phyloP scores from a whole-genome alignment of 2,888 invertebrate genomes.

The Brachylomia viminalis region DNA sequence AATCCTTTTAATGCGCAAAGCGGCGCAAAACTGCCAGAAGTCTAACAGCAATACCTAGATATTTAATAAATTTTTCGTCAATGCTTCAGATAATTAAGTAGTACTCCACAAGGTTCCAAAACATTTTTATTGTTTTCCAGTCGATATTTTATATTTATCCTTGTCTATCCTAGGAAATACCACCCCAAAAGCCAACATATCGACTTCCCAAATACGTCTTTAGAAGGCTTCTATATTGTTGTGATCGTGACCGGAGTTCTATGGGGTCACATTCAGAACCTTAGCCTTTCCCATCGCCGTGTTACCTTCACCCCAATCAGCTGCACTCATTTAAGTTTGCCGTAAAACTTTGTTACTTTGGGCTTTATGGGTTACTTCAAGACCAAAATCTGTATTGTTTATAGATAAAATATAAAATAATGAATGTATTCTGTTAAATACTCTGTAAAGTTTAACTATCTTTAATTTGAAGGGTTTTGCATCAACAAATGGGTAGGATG shows the following conservation, averaged over 20 bases:
- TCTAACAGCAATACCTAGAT: neutral
- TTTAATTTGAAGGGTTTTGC: neutral
- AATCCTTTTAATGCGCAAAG: too few relatives aligned
- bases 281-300: slow-evolving; percentile 44
- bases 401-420: neutral
- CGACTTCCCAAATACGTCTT: slow-evolving; percentile 18
- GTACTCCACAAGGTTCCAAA: too few relatives aligned
- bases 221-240: slow-evolving; percentile 24
- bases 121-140: too few relatives aligned
- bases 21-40: neutral
- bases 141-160: neutral
- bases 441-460: neutral
- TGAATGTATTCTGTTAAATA: too few relatives aligned
- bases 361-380: slow-evolving; percentile 2
- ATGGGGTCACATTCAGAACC: slow-evolving; percentile 56
- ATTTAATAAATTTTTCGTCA: too few relatives aligned
- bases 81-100: too few relatives aligned
- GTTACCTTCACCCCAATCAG: slow-evolving; percentile 49
- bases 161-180: neutral
- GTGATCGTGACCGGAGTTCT: slow-evolving; percentile 49
- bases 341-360: slow-evolving; percentile 25
- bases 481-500: neutral
- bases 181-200: neutral
- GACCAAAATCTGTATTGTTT: neutral
- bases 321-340: slow-evolving; percentile 28